Percentiles rank a stretch among this genome's conserved stretches.
phyloP scores from a whole-genome alignment of 1,140 invertebrate genomes.

The Drosophila cardini region DNA sequence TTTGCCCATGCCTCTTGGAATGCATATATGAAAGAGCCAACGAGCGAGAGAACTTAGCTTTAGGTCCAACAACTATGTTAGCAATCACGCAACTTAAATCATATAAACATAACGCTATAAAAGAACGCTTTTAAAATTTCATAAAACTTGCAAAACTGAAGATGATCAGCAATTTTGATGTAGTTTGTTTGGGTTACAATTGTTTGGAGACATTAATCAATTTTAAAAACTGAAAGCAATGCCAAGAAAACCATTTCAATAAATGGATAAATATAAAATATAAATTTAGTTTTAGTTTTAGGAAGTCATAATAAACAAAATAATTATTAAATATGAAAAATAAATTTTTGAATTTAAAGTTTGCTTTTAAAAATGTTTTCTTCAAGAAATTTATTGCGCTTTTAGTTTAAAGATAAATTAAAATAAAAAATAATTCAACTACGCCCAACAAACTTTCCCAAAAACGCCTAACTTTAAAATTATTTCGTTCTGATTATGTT shows the following conservation, averaged over 20 bases:
- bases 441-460: too few relatives aligned
- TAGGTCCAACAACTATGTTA: conserved; percentile 37
- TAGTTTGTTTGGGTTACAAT: background rate
- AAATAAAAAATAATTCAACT: too few relatives aligned
- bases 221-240: background rate
- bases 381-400: too few relatives aligned
- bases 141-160: background rate
- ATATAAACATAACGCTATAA: conserved; percentile 21
- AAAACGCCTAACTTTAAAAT: too few relatives aligned
- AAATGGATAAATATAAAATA: background rate
- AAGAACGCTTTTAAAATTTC: conserved; percentile 20
- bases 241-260: background rate
- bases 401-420: too few relatives aligned
- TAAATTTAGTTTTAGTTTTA: background rate
- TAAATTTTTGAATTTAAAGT: too few relatives aligned
- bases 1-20: conserved; percentile 51
- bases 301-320: too few relatives aligned
- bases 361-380: too few relatives aligned
- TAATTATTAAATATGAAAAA: too few relatives aligned
- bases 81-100: conserved; percentile 19
- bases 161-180: background rate
- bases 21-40: background rate
- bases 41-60: background rate
- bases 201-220: too few relatives aligned
- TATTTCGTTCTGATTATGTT: too few relatives aligned